These are phyloP conservation scores for Hemitrygon akajei DNA, from an alignment of 2,797 vertebrate genomes.

Conservation along the genomic window DNA sequence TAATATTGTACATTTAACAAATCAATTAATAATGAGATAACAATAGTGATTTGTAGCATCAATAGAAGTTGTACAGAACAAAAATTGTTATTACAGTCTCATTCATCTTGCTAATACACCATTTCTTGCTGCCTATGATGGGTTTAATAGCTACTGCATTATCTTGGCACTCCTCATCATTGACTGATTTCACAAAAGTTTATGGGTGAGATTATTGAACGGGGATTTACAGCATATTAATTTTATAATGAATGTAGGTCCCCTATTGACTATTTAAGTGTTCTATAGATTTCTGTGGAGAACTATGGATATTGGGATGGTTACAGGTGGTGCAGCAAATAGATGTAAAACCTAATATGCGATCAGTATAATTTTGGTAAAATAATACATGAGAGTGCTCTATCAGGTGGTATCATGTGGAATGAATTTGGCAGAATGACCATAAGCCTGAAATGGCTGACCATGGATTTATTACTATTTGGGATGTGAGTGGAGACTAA, in stretches of 20 bases:
- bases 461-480: neutral
- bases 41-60: neutral
- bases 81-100: neutral
- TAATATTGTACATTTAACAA: neutral
- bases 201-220: neutral
- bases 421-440: neutral
- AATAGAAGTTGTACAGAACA: neutral
- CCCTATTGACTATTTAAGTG: neutral
- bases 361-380: neutral
- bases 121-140: neutral
- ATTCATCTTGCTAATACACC: neutral
- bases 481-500: neutral
- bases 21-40: constrained; percentile 16
- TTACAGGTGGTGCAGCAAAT: no score
- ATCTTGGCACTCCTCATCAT: neutral
- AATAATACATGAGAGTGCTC: neutral
- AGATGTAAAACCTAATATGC: neutral
- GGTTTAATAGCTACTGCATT: constrained; percentile 10
- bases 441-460: neutral
- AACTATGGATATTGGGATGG: neutral
- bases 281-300: neutral
- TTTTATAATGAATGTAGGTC: neutral
- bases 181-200: neutral
- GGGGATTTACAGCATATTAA: neutral
- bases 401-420: neutral